phyloP scores from a whole-genome alignment of 37 sponge, comb jelly and placozoan species.

The Aphrocallistes beatrix region DNA sequence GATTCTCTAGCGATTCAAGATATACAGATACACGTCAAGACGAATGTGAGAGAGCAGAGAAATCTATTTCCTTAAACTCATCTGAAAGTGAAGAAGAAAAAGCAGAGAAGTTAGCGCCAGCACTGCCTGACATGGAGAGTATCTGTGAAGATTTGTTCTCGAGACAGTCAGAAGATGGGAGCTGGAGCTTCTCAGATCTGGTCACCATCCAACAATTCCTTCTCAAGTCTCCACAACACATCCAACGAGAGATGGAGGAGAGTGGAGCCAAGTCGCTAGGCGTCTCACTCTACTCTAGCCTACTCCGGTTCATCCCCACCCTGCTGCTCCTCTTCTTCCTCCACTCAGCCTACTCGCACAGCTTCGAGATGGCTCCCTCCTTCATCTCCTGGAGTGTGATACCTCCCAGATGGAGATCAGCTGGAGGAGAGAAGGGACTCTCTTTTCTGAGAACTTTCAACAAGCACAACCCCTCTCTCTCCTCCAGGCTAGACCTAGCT shows the following conservation, averaged over 20 bases:
- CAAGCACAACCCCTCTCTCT: not conserved
- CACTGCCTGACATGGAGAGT: not conserved
- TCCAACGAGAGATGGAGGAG: not conserved
- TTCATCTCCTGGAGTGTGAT: not conserved
- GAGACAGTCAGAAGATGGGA: not conserved
- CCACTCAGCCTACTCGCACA: not conserved
- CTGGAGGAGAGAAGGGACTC: not conserved
- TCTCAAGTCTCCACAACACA: not conserved
- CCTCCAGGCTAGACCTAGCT: not conserved
- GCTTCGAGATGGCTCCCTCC: constrained; percentile 16
- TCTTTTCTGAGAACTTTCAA: constrained; percentile 8
- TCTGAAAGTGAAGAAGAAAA: not conserved
- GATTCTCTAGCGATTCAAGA: not conserved
- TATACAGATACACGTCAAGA: not conserved
- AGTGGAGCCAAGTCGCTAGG: constrained; percentile 14
- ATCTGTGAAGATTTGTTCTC: not conserved
- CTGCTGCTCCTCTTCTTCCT: constrained; percentile 8
- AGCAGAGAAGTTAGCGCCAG: not conserved
- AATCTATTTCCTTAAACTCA: not conserved
- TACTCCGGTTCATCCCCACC: not conserved
- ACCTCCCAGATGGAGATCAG: constrained; percentile 2
- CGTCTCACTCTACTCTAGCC: not conserved
- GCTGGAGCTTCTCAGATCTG: not conserved
- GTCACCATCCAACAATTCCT: not conserved
- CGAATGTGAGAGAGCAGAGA: not conserved